Base-by-base conservation (phyloP, 53 echinoderm and acorn worm species). In the Apostichopus leukothele region DNA sequence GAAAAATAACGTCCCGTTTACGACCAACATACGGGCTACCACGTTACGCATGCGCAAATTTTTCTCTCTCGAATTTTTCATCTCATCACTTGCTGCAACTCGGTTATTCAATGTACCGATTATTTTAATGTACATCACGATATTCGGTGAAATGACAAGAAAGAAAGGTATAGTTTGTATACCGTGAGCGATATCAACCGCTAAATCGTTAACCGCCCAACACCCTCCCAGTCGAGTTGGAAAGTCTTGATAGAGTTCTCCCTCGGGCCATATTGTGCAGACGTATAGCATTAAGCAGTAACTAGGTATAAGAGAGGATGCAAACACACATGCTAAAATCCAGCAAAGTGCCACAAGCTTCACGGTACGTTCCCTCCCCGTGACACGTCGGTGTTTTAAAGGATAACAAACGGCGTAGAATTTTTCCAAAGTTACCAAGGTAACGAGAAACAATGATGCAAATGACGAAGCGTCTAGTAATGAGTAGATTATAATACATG, bases 361-460 rank as follows among this genome's bases (percentile, higher is more conserved):
- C 9, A 76, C 52, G 6, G 90, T 86, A 25, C 83, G 74, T 77
- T 50, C 76, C 86, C 67, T 75, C 25, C 80, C 60, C 7, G 76
- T 51, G 51, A 76, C 84, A 7, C 90, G 73, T 20, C 60, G 27
- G 75, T 87, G 55, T 21, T 87, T 87, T 7, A 90, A 39, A n/a
- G 90, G 90, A 7, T 55, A 51, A 39, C 90, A 90, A 39, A 90
- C 74, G 1, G 90, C 86, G 22, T 86, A 86, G 75, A 73, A 90
- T 75, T 86, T 85, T 67, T 90, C 90, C n/a, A 86, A 60, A 1
- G 86, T 76, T 9, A 90, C 90, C 50, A 86, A 26, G 52, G 86
- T 76, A 9, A 90, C 67, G 22, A 90, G 59, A 53, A 86, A 76
- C 1, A 90, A 61, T 11, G 90, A 86, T 3, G 90, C 86, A 76